These are phyloP conservation scores for Acanthoscelides obtectus DNA, from an alignment of 2,888 invertebrate species.

Conservation along the genomic window DNA sequence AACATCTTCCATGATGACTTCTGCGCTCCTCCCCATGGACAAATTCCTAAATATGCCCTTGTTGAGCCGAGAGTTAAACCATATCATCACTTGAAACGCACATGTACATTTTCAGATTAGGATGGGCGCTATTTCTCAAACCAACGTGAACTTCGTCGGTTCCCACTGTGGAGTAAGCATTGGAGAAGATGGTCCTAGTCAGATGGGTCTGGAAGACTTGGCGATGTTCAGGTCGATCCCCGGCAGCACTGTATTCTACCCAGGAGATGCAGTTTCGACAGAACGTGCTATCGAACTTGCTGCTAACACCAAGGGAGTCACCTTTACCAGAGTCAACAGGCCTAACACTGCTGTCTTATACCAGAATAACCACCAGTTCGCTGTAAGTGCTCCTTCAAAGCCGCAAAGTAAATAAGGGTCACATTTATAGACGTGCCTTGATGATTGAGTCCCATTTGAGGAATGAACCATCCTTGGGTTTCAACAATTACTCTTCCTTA, in stretches of 20 bases:
- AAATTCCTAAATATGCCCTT: too few relatives aligned
- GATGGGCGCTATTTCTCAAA: conserved; percentile 99
- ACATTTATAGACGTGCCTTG: too few relatives aligned
- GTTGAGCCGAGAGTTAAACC: background rate
- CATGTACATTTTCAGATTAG: conserved; percentile 63
- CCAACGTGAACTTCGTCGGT: conserved; percentile 93
- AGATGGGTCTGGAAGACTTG: conserved; percentile 99
- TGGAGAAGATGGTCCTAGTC: conserved; percentile 98
- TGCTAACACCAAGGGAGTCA: conserved; percentile 87
- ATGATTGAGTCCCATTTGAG: too few relatives aligned
- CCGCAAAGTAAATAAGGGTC: too few relatives aligned
- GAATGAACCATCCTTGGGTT: too few relatives aligned
- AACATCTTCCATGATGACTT: too few relatives aligned
- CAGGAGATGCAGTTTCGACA: conserved; percentile 88
- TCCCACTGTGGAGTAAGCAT: conserved; percentile 98
- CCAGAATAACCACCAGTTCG: conserved; percentile 75
- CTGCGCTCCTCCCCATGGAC: too few relatives aligned
- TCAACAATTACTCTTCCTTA: too few relatives aligned
- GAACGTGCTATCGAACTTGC: conserved; percentile 95
- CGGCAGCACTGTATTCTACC: conserved; percentile 73
- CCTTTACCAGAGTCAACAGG: conserved; percentile 93
- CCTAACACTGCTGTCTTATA: conserved; percentile 88
- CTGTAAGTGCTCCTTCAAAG: conserved; percentile 52
- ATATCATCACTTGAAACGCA: background rate
- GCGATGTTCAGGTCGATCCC: conserved; percentile 93